phyloP scores from a whole-genome alignment of 2,888 invertebrate species.

The Coelinius sp. region DNA sequence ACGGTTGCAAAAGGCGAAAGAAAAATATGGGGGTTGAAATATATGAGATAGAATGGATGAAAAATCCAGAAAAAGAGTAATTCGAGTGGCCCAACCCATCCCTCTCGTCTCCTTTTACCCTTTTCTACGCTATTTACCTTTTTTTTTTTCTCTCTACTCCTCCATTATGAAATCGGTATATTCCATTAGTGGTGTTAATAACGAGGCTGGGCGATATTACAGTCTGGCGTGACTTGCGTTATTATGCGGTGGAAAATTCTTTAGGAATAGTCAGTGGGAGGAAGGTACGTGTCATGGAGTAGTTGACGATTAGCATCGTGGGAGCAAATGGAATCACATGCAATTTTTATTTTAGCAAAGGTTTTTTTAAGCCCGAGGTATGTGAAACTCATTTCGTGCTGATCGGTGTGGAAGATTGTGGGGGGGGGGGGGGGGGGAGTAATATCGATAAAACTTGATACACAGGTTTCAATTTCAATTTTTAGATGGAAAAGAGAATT shows the following conservation, averaged over 20 bases:
- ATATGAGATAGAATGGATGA: background rate
- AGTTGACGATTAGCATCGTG: conserved; percentile 16
- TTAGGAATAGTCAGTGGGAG: background rate
- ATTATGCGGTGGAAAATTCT: conserved; percentile 29
- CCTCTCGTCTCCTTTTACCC: background rate
- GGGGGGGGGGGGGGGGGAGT: too few species aligned
- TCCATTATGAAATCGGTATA: conserved; percentile 22
- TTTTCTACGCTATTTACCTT: conserved; percentile 3
- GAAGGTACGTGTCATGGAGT: background rate
- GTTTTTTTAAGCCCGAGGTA: background rate
- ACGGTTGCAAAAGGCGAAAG: background rate
- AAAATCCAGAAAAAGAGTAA: background rate
- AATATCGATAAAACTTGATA: background rate
- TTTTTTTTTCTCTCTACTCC: conserved; percentile 13
- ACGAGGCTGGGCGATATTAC: conserved; percentile 7
- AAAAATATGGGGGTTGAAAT: background rate
- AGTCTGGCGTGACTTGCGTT: conserved; percentile 11
- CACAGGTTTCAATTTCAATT: background rate
- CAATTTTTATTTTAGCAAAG: conserved; percentile 3
- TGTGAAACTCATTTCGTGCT: background rate
- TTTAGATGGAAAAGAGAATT: background rate
- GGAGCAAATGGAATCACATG: conserved; percentile 14
- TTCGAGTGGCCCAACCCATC: background rate
- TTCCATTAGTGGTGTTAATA: conserved; percentile 34
- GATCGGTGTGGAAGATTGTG: background rate